Percentiles rank a stretch among this genome's conserved stretches.
Evolutionary conservation across 1,140 invertebrate species (phyloP).

Genomic region (Cyphomyrmex costatus): DNA sequence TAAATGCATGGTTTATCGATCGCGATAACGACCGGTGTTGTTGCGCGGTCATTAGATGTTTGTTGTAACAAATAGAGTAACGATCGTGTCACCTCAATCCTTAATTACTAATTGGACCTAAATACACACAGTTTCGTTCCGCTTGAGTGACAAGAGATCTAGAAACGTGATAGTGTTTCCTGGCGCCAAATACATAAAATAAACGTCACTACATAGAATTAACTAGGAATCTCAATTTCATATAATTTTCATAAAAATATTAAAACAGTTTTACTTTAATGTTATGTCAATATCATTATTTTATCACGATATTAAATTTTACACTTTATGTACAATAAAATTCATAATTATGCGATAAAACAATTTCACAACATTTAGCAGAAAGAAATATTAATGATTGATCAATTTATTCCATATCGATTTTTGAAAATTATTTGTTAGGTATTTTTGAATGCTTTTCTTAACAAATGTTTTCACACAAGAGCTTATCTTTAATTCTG

Average conservation of each 20-base stretch:
- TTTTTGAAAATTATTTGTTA: neutral
- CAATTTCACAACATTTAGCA: neutral
- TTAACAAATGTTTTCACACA: neutral
- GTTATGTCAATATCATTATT: neutral
- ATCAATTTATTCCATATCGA: neutral
- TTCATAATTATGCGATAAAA: neutral
- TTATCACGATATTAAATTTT: neutral
- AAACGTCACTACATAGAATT: neutral
- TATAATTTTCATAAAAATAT: neutral
- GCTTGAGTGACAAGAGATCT: conserved; percentile 16
- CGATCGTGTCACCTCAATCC: conserved; percentile 74
- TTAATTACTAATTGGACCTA: conserved; percentile 81
- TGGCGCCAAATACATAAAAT: neutral
- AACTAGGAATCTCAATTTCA: neutral
- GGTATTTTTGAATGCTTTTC: neutral
- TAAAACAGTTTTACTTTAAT: neutral
- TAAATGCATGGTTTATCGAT: neutral
- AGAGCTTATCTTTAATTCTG: neutral
- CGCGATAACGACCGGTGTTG: conserved; percentile 15
- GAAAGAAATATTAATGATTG: neutral
- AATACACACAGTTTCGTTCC: conserved; percentile 32
- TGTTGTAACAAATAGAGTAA: conserved; percentile 70
- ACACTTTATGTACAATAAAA: neutral
- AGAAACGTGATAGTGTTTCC: neutral
- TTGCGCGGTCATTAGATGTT: neutral